phyloP scores from a whole-genome alignment of 2,888 invertebrate species.

The Poecilus cupreus region DNA sequence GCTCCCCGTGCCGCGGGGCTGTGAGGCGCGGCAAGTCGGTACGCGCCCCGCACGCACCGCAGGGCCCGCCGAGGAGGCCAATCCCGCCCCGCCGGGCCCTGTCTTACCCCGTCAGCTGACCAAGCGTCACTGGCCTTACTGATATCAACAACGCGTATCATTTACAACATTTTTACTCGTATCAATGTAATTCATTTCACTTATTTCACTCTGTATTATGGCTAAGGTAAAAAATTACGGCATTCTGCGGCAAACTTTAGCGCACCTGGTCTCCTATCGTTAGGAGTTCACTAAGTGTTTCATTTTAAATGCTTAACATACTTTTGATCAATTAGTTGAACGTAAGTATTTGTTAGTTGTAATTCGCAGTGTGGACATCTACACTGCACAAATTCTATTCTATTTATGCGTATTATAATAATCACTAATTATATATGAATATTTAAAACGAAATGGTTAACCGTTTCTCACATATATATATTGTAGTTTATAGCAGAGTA shows the following conservation, averaged over 20 bases:
- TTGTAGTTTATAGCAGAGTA: slow-evolving; percentile 10
- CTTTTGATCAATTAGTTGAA: slow-evolving; percentile 35
- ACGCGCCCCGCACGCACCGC: slow-evolving; percentile 19
- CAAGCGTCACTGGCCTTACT: neutral
- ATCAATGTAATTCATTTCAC: neutral
- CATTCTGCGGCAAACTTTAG: slow-evolving; percentile 39
- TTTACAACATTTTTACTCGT: neutral
- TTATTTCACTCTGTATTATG: neutral
- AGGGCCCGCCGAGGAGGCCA: neutral
- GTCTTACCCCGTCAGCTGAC: neutral
- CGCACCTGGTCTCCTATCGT: slow-evolving; percentile 51
- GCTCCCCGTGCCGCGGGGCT: neutral
- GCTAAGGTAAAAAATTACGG: slow-evolving; percentile 22
- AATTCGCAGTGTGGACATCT: neutral
- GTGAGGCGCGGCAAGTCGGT: slow-evolving; percentile 11
- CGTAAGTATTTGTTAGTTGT: slow-evolving; percentile 17
- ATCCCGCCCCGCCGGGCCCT: neutral
- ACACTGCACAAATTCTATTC: slow-evolving; percentile 2
- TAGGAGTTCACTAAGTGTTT: slow-evolving; percentile 5
- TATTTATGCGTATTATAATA: slow-evolving; percentile 14
- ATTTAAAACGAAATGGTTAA: slow-evolving; percentile 50
- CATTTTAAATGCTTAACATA: slow-evolving; percentile 10
- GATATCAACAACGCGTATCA: slow-evolving; percentile 21
- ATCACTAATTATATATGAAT: slow-evolving; percentile 17
- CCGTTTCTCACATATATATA: slow-evolving; percentile 53